Conservation (phyloP, 1,140 invertebrate species). For the Wasmannia auropunctata region DNA sequence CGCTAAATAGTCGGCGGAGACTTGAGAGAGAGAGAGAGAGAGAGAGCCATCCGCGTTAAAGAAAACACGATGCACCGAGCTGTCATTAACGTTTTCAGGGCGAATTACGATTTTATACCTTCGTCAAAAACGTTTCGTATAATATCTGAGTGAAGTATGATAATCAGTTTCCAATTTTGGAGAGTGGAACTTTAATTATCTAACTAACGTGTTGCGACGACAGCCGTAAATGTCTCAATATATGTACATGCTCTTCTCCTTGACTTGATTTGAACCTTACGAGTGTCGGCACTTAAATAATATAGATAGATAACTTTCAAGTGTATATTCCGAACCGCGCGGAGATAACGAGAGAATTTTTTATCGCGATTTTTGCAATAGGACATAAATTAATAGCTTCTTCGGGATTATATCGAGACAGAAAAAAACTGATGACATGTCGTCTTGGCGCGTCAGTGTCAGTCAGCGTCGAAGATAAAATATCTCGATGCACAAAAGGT, state of each 20-base stretch:
- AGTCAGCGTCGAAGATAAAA: background rate
- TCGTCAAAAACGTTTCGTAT: background rate
- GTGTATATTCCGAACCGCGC: background rate
- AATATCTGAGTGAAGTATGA: background rate
- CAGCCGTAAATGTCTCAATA: background rate
- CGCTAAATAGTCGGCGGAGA: background rate
- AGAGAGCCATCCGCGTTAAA: background rate
- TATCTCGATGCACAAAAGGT: background rate
- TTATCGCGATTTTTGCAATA: background rate
- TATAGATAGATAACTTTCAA: background rate
- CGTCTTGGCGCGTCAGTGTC: too few relatives aligned
- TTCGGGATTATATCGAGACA: background rate
- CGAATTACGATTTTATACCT: background rate
- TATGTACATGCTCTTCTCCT: background rate
- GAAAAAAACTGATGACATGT: background rate
- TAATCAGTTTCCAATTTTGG: background rate
- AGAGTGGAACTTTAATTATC: background rate
- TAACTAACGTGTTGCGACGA: background rate
- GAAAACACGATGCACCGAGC: background rate
- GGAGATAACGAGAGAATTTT: background rate
- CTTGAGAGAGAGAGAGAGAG: background rate
- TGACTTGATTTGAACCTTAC: background rate
- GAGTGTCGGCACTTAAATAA: background rate
- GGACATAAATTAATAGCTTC: background rate
- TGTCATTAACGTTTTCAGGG: background rate